Conservation (phyloP, 1,140 invertebrate species). For the Hylaeus anthracinus region DNA sequence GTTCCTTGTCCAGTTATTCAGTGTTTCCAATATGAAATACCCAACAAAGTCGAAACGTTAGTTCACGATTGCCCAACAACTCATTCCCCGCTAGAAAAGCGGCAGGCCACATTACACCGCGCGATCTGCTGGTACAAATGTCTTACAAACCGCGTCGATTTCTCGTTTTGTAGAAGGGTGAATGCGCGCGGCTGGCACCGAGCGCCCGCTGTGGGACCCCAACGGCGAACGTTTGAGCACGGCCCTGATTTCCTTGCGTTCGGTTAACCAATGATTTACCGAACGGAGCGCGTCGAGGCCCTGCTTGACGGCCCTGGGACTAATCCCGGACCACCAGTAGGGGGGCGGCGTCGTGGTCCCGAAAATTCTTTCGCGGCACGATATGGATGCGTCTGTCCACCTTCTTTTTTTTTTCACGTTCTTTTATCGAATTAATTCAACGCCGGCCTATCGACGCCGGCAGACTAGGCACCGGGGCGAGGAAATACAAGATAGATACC, state of each 20-base stretch:
- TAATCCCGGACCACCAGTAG: constrained; percentile 63
- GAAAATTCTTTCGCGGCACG: constrained; percentile 71
- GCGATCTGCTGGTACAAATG: constrained; percentile 73
- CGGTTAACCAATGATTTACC: constrained; percentile 72
- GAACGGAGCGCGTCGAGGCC: constrained; percentile 39
- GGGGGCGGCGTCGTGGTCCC: constrained; percentile 58
- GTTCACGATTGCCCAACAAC: background rate
- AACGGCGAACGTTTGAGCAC: constrained; percentile 73
- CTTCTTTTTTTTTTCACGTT: constrained; percentile 26
- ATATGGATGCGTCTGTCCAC: constrained; percentile 61
- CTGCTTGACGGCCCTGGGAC: constrained; percentile 62
- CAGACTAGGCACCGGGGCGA: constrained; percentile 48
- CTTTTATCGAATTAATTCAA: constrained; percentile 68
- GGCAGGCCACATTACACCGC: constrained; percentile 52
- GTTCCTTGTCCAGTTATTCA: too few relatives aligned
- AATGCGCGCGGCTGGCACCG: constrained; percentile 65
- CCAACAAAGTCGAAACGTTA: too few relatives aligned
- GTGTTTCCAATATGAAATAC: too few relatives aligned
- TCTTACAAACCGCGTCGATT: constrained; percentile 76
- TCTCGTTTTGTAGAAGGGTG: constrained; percentile 71
- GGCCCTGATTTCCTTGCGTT: constrained; percentile 69
- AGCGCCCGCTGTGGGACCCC: constrained; percentile 74
- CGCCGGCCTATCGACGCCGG: constrained; percentile 31
- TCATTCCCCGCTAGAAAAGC: background rate
- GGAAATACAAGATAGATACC: background rate